Base-by-base conservation (phyloP, 2,113 vertebrate species). In the Anguilla japonica region DNA sequence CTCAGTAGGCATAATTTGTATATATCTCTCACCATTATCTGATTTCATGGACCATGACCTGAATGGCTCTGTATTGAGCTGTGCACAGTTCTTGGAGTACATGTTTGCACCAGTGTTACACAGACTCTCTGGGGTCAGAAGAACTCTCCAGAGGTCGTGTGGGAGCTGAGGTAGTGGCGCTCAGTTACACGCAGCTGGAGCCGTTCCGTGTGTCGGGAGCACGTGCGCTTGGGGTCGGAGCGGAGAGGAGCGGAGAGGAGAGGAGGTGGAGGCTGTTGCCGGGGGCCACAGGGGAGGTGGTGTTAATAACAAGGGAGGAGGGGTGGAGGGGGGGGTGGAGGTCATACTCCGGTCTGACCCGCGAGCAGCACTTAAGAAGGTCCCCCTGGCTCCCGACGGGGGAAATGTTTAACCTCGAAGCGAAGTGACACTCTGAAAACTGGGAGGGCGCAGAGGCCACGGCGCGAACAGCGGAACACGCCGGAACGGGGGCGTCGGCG, bases 291-390 rank as follows among this genome's bases (percentile, higher is more conserved):
- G 29, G 60, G 85, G 87, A 88, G 46, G 60, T n/a, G 16, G 60
- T 84, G 82, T 85, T 89, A 84, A 89, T 89, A 87, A 89, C 60
- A 63, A 46, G 60, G 41, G 71, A 34, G 34, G 34, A 34, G 34
- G 34, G 34, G 34, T 34, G 34, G n/a, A n/a, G 34, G 34, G 34
- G 34, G 34, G 34, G 34, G 34, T 34, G 34, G 34, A 34, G 63
- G 82, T 85, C 87, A 82, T 63, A 46, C 34, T n/a, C 81, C 34
- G 60, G 85, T 82, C 46, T 87, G 88, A 83, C 87, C 85, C 43
- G 82, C 84, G 84, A 86, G 86, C 71, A 87, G 88, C 80, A 63
- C 46, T 84, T 85, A 79, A 82, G 50, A 85, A 82, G 34, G 34
- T 79, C 89, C 83, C 34, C 85, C 57, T 81, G 63, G 83, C 41